Base-by-base conservation (phyloP, 2,113 vertebrate genomes). In the Myanophis thanlyinensis region DNA sequence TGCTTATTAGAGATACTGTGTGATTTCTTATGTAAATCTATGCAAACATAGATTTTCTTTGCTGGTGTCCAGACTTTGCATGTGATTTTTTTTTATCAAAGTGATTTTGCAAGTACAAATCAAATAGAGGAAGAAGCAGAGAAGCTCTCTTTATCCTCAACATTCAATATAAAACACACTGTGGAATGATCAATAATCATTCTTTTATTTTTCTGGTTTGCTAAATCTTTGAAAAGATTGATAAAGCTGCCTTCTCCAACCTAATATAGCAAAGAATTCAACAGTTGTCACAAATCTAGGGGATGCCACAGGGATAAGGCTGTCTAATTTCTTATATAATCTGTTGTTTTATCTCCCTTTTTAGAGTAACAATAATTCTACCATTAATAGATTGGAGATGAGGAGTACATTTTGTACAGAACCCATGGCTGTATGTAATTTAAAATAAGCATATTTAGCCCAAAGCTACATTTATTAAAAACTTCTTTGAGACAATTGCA, bases 21-120 rank as follows among this genome's bases (percentile, higher is more conserved):
- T 94, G 87, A 95, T 97, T 97, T 95, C 95, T 97, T 96, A 92
- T 97, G 97, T 97, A 97, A 91, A 94, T 96, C 92, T 0, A 87
- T 91, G 96, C 95, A 96, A 96, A 97, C 97, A 97, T 97, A 98
- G 96, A 59, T 97, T 97, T 97, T 97, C 96, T 96, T 97, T 96
- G 96, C 96, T 94, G 92, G 92, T 95, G 22, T 67, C 30, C 91
- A 87, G 94, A 92, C 93, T 94, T 95, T 94, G 94, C 73, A 97
- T 93, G 87, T 93, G 87, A 89, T 97, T 93, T 95, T 46, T 92
- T 96, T 93, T 59, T 0, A 1, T 67, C 9, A 35, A 67, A 91
- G 92, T 92, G 91, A 88, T 92, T 92, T 91, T 67, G 67, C 30
- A 48, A 87, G 20, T 59, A 47, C 9, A 7, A 27, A 88, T 62